Conservation (phyloP, 1,140 invertebrate species). For the Sinonovacula constricta region DNA sequence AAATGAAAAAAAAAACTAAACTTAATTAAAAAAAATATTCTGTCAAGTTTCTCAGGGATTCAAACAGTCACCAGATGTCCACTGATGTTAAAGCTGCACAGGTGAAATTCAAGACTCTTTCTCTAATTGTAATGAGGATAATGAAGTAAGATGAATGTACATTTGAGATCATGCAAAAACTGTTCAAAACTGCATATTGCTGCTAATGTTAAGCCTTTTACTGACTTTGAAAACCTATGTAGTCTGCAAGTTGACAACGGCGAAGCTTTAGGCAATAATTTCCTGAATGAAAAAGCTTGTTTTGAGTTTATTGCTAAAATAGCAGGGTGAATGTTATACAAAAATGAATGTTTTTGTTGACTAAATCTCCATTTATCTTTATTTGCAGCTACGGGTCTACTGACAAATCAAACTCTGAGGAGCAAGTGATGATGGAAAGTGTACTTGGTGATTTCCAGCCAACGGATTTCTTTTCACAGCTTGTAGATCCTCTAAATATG, state of each 20-base stretch:
- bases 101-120: neutral
- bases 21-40: neutral
- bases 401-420: too few relatives aligned
- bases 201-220: neutral
- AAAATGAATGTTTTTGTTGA: too few relatives aligned
- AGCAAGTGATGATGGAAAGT: neutral
- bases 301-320: neutral
- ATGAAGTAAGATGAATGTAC: neutral
- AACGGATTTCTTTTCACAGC: neutral
- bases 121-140: neutral
- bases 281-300: neutral
- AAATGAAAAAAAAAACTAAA: too few relatives aligned
- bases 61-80: neutral
- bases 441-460: constrained; percentile 13
- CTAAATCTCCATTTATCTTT: too few relatives aligned
- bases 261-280: neutral
- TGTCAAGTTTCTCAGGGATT: neutral
- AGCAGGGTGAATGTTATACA: neutral
- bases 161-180: too few relatives aligned
- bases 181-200: constrained; percentile 6
- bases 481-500: neutral
- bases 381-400: too few relatives aligned
- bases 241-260: neutral
- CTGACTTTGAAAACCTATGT: too few relatives aligned
- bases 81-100: neutral